Conservation (phyloP, 2,113 vertebrate genomes). For the Oplegnathus fasciatus region DNA sequence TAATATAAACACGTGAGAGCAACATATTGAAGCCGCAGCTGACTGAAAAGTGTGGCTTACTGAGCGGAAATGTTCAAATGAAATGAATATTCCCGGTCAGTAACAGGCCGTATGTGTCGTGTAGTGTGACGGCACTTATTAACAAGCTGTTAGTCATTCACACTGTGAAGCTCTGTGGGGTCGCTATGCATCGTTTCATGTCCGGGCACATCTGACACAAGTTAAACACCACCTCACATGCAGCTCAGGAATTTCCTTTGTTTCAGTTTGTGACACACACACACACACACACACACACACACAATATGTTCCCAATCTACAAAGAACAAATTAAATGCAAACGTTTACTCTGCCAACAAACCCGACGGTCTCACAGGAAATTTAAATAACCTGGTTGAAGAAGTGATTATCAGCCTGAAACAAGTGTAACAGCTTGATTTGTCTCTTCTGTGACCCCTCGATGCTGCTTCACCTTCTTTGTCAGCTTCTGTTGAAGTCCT, state of each 20-base stretch:
- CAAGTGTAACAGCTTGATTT: slow-evolving; percentile 6
- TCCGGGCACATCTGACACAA: slow-evolving; percentile 1
- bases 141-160: slow-evolving; percentile 46
- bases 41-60: not conserved
- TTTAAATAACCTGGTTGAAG: slow-evolving; percentile 7
- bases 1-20: too few species aligned
- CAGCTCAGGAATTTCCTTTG: slow-evolving; percentile 58
- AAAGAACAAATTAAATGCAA: slow-evolving; percentile 8
- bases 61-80: not conserved
- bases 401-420: not conserved
- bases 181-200: slow-evolving; percentile 40
- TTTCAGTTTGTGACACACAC: not conserved
- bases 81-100: not conserved
- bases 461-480: not conserved
- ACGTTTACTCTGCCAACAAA: slow-evolving; percentile 42
- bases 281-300: slow-evolving; percentile 27
- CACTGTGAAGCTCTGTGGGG: slow-evolving; percentile 41
- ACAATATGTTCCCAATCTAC: not conserved
- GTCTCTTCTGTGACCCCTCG: not conserved
- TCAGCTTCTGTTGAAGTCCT: not conserved
- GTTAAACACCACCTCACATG: slow-evolving; percentile 48
- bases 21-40: too few species aligned
- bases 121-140: slow-evolving; percentile 10
- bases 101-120: not conserved
- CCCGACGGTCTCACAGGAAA: slow-evolving; percentile 5